phyloP scores from a whole-genome alignment of 2,797 vertebrate species.

The Poecile montanus region DNA sequence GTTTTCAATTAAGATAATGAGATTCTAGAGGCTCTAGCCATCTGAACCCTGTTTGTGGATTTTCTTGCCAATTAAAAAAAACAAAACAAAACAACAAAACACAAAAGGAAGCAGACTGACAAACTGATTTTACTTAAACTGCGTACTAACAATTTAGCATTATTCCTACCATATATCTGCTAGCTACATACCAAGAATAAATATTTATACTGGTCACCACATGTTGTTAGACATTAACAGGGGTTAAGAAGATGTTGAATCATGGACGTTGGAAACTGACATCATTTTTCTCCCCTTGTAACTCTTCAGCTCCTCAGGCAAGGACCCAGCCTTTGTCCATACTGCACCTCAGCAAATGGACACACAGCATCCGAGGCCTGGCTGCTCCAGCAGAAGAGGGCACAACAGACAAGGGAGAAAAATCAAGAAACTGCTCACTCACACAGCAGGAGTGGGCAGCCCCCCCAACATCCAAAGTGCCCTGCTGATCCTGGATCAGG shows the following conservation, averaged over 20 bases:
- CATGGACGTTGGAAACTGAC: background rate
- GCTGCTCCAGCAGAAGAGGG: background rate
- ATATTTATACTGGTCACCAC: background rate
- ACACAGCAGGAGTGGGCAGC: fast-evolving
- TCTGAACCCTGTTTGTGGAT: slow-evolving; percentile 3
- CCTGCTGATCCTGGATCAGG: background rate
- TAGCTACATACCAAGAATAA: background rate
- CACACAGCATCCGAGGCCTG: background rate
- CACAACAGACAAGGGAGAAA: background rate
- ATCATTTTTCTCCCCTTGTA: background rate
- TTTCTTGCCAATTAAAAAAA: background rate
- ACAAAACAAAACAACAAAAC: background rate
- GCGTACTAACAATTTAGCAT: background rate
- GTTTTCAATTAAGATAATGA: slow-evolving; percentile 60
- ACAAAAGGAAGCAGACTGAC: background rate
- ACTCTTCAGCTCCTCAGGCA: background rate
- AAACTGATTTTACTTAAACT: background rate
- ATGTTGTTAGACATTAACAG: background rate
- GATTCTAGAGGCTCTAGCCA: slow-evolving; percentile 29
- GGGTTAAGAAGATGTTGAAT: background rate
- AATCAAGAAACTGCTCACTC: background rate
- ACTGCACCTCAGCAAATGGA: background rate
- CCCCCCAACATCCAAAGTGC: background rate
- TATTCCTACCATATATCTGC: background rate
- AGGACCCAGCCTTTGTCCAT: background rate